Percentiles rank a stretch among this genome's conserved stretches.
These are phyloP conservation scores for Stenchaetothrips biformis DNA, from an alignment of 2,888 invertebrate species.

Conservation along the genomic window DNA sequence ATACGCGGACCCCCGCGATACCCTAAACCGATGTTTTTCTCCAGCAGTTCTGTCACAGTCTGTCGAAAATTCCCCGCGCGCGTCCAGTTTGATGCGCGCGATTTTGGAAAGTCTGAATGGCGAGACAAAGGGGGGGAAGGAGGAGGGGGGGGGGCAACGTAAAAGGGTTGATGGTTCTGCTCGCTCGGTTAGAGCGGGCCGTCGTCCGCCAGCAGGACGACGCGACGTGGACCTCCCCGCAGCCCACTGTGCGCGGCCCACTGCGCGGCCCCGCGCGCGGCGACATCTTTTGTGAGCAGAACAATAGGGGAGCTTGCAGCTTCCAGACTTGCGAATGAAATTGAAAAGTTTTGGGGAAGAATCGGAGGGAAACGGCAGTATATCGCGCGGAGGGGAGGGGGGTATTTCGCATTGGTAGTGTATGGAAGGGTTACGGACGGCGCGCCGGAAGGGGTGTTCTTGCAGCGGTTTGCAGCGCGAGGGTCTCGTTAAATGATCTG, in stretches of 20 bases:
- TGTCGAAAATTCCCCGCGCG: neutral
- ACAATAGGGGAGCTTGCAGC: slow-evolving; percentile 13
- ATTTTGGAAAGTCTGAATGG: slow-evolving; percentile 19
- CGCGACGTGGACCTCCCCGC: too few species aligned
- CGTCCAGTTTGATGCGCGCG: neutral
- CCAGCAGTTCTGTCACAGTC: slow-evolving; percentile 16
- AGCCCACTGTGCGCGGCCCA: too few species aligned
- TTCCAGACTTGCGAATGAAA: slow-evolving; percentile 18
- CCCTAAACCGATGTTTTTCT: slow-evolving; percentile 22
- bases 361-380: slow-evolving; percentile 8
- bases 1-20: neutral
- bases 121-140: neutral
- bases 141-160: neutral
- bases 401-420: neutral
- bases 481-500: neutral
- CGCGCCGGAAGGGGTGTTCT: too few species aligned
- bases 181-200: neutral
- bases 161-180: neutral
- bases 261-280: too few species aligned
- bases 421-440: too few species aligned
- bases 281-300: slow-evolving; percentile 21
- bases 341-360: slow-evolving; percentile 23
- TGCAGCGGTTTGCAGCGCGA: neutral
- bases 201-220: neutral
- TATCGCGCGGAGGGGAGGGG: neutral